Base-by-base conservation (phyloP, 2,888 invertebrate species). In the Trichopoda pennipes region DNA sequence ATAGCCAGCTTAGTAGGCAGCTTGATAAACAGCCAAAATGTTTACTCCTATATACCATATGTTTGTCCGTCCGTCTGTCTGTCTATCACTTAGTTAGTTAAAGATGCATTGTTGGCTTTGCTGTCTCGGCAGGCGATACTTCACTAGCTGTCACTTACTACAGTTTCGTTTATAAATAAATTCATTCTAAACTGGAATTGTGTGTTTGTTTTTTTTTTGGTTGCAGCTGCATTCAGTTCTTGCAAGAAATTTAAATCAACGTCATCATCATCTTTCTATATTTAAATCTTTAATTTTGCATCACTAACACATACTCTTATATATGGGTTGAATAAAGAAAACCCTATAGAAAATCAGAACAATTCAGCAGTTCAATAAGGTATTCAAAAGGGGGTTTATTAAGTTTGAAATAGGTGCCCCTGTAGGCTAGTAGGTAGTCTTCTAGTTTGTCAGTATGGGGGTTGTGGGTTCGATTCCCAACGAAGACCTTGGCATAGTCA, bases 91-190 rank as follows among this genome's bases (percentile, higher is more conserved):
- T 49, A 32, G 51, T 42, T 28, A 47, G 55, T 42, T 28, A 49
- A 66, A 44, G 74, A 70, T 79, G 74, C 66, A 66, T 60, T 49
- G 47, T 42, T 72, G 55, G 64, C 49, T 76, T 69, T 55, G 47
- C 63, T 61, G 49, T 19, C 72, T 23, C 38, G 60, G 70, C 70
- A 72, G 75, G 66, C 74, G 53, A 82, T 82, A 75, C 82, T 72
- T 79, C 79, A 79, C 66, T 72, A 16, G 56, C 79, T 82, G 82
- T 79, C 82, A 82, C 61, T 72, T 75, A 72, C 79, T 75, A 68
- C 56, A 79, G 58, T 82, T 79, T 75, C 79, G 79, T 79, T 79
- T 66, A 79, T 82, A 79, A 82, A 82, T 75, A 75, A 64, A 21
- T 66, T 53, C 47, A 19, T 49, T 72, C 12, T 14, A 66, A 72